A percentile compares a stretch with the other conserved stretches of the same genome.
These are phyloP conservation scores for Circaetus cinerascens DNA, from an alignment of 2,113 vertebrate species.

Conservation along the genomic window DNA sequence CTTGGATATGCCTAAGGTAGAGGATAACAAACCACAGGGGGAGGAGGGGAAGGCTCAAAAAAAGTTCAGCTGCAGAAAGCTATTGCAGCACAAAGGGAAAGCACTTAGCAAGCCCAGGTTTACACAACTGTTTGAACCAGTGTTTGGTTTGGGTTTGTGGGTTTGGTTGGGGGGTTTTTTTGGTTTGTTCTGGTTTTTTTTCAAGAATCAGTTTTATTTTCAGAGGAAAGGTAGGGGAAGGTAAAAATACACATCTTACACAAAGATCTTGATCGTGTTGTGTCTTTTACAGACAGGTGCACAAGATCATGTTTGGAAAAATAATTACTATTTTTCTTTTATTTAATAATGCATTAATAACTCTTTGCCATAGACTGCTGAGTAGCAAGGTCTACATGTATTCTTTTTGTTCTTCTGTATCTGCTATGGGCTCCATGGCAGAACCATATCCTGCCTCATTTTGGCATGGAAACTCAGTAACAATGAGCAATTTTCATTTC, in stretches of 20 bases:
- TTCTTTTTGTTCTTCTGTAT: not conserved
- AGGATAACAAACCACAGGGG: not conserved
- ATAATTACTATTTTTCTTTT: not conserved
- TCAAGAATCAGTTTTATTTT: not conserved
- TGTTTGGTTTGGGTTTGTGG: not conserved
- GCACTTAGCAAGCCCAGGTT: not conserved
- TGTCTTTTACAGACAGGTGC: not conserved
- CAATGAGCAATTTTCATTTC: not conserved
- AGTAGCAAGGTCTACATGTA: not conserved
- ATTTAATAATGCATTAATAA: not conserved
- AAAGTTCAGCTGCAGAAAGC: not conserved
- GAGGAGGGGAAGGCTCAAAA: not conserved
- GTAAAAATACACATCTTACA: not conserved
- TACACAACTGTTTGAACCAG: not conserved
- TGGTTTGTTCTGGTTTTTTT: not conserved
- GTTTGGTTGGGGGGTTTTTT: not conserved
- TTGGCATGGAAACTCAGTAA: not conserved
- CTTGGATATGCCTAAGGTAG: not conserved
- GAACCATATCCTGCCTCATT: not conserved
- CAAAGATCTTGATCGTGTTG: not conserved
- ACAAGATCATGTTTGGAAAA: not conserved
- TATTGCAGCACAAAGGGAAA: not conserved
- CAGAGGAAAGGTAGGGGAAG: not conserved
- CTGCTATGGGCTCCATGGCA: not conserved
- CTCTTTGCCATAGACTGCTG: not conserved